Evolutionary conservation across 35 echinoderm and acorn worm genomes (phyloP), one percentile per base, ranked within the genome.

Genomic region (Ophiothrix spiculata): DNA sequence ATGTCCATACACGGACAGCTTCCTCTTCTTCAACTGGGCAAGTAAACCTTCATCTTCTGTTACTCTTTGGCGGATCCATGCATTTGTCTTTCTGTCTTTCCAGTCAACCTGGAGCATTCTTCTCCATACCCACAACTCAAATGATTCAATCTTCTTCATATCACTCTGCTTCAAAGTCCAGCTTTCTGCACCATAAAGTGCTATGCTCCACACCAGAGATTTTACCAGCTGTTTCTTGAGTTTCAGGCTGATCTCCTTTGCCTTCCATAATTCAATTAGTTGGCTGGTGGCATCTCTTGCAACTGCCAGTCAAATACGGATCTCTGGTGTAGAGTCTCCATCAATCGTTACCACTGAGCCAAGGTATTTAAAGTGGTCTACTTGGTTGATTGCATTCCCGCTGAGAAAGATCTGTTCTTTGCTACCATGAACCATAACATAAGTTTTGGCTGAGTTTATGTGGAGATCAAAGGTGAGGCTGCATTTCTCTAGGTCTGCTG

Each of bases 401-500:
- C 39, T 39, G 4, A 82, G 80, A 32, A 31, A 82, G 19, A 82
- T 56, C 31, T 56, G 37, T 19, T 82, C 38, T 82, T 82, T 82
- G 31, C 80, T 82, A 45, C 80, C 80, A 82, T 82, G 42, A 32
- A 32, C 11, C 80, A 82, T 82, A 82, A 82, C 32, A 36, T 82
- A n/a, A n/a, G n/a, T n/a, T n/a, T 82, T 82, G 42, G 39, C 80
- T 82, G 80, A 13, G 80, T 82, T 82, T 56, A 82, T 82, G 49
- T 82, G 37, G 80, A 82, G 80, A 82, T 23, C 80, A 82, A 82
- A 82, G 80, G 32, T 82, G 80, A 6, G 80, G 38, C 80, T 49
- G 80, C 42, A 82, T 11, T 49, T 56, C 39, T 82, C 80, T 32
- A 82, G 34, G 10, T 82, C 80, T 6, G 34, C 42, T 82, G 38